Base-by-base conservation (phyloP, 2,113 vertebrate genomes). In the Amazona vittata region DNA sequence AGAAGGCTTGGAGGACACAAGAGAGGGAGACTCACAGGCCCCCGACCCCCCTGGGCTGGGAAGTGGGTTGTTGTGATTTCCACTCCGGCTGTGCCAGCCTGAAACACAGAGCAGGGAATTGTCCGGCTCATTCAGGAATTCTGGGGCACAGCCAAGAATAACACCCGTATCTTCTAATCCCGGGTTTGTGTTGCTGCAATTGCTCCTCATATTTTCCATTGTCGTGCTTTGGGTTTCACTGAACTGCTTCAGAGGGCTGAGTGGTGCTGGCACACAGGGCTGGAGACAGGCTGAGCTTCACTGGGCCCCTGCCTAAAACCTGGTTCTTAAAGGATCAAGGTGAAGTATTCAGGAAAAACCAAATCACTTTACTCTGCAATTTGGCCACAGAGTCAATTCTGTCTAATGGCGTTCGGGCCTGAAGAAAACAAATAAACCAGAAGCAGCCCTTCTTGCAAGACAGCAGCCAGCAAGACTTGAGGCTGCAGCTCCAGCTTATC, bases 51-150 rank as follows among this genome's bases (percentile, higher is more conserved):
- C 50, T 2, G 50, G 76, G 83, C 86, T 94, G 89, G 96, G 93
- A 94, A 86, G 80, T 78, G 81, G 93, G 90, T 92, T 92, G 67
- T 88, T 46, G 26, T 82, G 82, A 60, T 95, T 93, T 90, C 74
- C 89, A 79, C 52, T 93, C 49, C 24, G 15, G 49, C 6, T 59
- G 89, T 90, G 94, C 93, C 93, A 93, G 89, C 77, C 89, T 37
- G 55, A 19, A 93, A 90, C 94, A 91, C 94, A 93, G 94, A 96
- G 94, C 91, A 33, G 93, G 83, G 95, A 24, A 89, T 93, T 93
- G 93, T 89, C 87, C 89, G 0, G 85, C 74, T 86, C 62, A 21
- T 78, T 94, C 83, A 94, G 94, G 86, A 83, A 91, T 90, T 75
- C 91, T 94, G 95, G 89, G 83, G 16, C 83, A 46, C 63, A 35